Percentiles rank a stretch among this genome's conserved stretches.
Conservation (phyloP, 2,888 invertebrate species). For the Nomada fabriciana region DNA sequence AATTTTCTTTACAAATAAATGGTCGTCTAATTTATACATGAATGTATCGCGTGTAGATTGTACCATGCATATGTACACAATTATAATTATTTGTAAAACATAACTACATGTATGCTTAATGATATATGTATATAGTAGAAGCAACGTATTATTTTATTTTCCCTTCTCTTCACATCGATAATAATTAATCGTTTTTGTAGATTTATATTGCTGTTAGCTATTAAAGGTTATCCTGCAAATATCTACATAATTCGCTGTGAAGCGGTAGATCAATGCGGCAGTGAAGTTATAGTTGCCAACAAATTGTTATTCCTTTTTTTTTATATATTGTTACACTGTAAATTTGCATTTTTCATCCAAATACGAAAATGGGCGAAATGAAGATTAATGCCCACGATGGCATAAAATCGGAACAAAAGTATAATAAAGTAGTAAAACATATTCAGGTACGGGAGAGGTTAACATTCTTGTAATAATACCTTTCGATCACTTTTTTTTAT, state of each 20-base stretch:
- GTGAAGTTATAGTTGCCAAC: background rate
- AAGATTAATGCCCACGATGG: conserved; percentile 62
- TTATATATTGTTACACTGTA: background rate
- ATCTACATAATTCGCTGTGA: no score
- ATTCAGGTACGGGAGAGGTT: conserved; percentile 73
- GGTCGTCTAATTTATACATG: no score
- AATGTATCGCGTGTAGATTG: no score
- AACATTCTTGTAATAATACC: conserved; percentile 5
- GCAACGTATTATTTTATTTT: background rate
- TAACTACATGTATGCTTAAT: no score
- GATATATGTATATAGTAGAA: no score
- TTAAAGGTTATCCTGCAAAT: background rate
- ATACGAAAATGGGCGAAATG: conserved; percentile 75
- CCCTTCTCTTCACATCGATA: background rate
- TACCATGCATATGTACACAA: no score
- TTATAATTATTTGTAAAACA: no score
- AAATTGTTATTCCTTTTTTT: no score
- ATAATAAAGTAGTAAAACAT: conserved; percentile 70
- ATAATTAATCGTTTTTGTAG: background rate
- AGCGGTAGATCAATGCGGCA: background rate
- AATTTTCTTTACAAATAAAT: no score
- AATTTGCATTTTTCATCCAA: background rate
- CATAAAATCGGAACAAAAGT: conserved; percentile 71
- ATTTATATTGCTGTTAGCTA: background rate
- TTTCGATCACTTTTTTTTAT: background rate